These are phyloP conservation scores for Hypotaenidia okinawae DNA, from an alignment of 2,797 vertebrate species.

Conservation along the genomic window DNA sequence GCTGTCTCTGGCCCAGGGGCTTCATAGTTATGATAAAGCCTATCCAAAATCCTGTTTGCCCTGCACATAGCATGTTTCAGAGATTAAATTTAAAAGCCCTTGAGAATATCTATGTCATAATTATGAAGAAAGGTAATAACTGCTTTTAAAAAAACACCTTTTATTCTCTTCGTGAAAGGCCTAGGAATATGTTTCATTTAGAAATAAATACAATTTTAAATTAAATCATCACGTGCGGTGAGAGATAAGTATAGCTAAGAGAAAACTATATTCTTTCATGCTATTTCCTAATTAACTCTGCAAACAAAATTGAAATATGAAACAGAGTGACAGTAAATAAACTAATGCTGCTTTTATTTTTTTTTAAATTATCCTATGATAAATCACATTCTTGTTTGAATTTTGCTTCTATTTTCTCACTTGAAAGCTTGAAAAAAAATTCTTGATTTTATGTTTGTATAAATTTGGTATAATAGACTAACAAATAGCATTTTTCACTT, in stretches of 20 bases:
- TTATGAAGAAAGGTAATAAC: not conserved
- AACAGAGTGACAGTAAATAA: not conserved
- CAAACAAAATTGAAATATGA: not conserved
- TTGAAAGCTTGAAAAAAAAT: not conserved
- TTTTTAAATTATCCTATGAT: not conserved
- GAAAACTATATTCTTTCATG: not conserved
- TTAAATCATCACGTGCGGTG: not conserved
- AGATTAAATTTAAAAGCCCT: not conserved
- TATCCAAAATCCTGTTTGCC: not conserved
- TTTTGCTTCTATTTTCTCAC: not conserved
- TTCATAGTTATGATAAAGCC: not conserved
- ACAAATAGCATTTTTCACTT: not conserved
- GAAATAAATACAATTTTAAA: not conserved
- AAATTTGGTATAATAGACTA: not conserved
- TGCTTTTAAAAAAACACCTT: not conserved
- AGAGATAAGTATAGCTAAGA: not conserved
- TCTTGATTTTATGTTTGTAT: not conserved
- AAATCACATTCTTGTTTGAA: not conserved
- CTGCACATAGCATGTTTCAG: not conserved
- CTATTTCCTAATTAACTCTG: not conserved
- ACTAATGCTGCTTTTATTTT: not conserved
- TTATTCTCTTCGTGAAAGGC: not conserved
- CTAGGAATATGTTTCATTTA: not conserved
- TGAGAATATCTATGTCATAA: not conserved
- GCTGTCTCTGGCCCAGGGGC: not conserved